Evolutionary conservation across 2,113 vertebrate species (phyloP), one percentile per base, ranked within the genome.

Genomic region (Otocyon megalotis): DNA sequence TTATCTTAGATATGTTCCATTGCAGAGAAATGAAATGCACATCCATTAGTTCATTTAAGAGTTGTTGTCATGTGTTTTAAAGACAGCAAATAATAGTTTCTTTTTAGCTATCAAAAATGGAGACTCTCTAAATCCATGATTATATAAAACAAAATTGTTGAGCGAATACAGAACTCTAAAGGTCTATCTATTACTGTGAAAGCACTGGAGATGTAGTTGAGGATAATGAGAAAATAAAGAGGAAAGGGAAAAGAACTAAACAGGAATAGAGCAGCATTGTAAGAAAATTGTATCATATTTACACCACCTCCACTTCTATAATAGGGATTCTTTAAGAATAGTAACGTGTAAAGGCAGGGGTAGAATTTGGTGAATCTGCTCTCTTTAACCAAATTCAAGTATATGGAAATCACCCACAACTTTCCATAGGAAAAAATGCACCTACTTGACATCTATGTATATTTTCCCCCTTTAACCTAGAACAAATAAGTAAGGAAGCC

Each of bases 401-500:
- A 56, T n/a, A 48, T 53, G 54, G 10, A 50, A 81, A 92, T 90
- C 80, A 76, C 48, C 24, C 7, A 69, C 32, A 26, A 32, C 2
- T 86, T 89, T 69, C 48, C 30, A 62, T 13, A 94, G 35, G 58
- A 63, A 69, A 60, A 92, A 20, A 84, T 37, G 16, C 60, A 48
- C 20, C 24, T 19, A 85, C 19, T 13, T 54, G 86, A 92, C 14
- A 71, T 37, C 22, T 84, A 24, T 37, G 11, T 35, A 67, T 1
- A 35, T 5, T 22, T 74, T 83, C 2, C 26, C 56, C 35, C 50
- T 90, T 88, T 95, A 91, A 94, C 32, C 71, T 60, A 77, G 77
- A 96, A 93, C 53, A 97, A 94, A 80, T 12, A 90, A 20, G 53
- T 58, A 81, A 94, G 48, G 8, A 37, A 90, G 32, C 28, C 79